phyloP scores from a whole-genome alignment of 2,888 invertebrate species.

The Sarcophaga subvicina region DNA sequence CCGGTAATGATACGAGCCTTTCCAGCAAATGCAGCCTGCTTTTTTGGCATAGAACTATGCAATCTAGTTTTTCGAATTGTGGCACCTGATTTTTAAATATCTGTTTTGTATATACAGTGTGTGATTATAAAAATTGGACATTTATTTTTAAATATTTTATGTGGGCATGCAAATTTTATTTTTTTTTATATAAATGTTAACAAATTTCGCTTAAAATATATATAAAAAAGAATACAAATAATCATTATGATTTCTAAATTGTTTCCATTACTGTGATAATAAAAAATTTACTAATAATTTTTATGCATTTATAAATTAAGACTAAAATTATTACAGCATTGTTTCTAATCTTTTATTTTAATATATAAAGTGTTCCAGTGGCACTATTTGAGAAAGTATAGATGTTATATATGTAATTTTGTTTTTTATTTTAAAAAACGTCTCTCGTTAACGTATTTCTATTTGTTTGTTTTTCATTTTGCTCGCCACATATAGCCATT shows the following conservation, averaged over 20 bases:
- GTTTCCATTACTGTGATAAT: constrained; percentile 42
- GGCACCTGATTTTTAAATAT: constrained; percentile 82
- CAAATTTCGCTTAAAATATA: constrained; percentile 57
- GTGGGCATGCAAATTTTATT: constrained; percentile 59
- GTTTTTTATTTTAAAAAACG: constrained; percentile 47
- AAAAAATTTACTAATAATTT: constrained; percentile 33
- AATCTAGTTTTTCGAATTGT: constrained; percentile 87
- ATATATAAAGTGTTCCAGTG: constrained; percentile 51
- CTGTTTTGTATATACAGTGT: constrained; percentile 16
- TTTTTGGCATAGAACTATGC: constrained; percentile 95
- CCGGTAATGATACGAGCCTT: constrained; percentile 99
- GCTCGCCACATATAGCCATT: constrained; percentile 61
- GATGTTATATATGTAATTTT: constrained; percentile 38
- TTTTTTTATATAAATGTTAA: constrained; percentile 53
- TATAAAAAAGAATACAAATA: constrained; percentile 51
- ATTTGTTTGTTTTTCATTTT: constrained; percentile 30
- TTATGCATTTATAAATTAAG: constrained; percentile 35
- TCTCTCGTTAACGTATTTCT: background rate
- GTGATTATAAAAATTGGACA: background rate
- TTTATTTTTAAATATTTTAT: constrained; percentile 33
- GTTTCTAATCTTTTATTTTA: constrained; percentile 1
- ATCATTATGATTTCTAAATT: constrained; percentile 40
- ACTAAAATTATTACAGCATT: constrained; percentile 44
- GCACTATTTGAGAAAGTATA: constrained; percentile 21
- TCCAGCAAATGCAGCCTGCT: constrained; percentile 99